phyloP scores from a whole-genome alignment of 2,888 invertebrate species.

The Deilephila elpenor region DNA sequence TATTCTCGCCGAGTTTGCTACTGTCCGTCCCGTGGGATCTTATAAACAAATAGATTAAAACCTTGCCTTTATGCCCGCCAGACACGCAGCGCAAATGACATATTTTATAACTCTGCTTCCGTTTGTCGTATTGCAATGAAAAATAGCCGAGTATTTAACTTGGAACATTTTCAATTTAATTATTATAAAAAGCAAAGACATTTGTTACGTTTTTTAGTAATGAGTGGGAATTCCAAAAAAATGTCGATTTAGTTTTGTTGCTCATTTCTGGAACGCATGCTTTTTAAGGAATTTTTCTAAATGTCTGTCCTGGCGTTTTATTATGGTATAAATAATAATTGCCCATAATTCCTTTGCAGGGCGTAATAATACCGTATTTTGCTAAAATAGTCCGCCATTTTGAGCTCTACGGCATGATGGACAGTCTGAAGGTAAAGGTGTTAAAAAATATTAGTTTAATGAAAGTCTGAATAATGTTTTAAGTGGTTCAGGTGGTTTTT shows the following conservation, averaged over 20 bases:
- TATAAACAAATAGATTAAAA: constrained; percentile 6
- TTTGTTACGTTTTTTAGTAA: too few relatives aligned
- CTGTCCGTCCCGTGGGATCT: constrained; percentile 9
- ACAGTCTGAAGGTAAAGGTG: not conserved
- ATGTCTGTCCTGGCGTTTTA: not conserved
- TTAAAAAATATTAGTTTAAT: constrained; percentile 4
- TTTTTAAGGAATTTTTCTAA: not conserved
- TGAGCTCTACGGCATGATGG: not conserved
- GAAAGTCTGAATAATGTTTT: not conserved
- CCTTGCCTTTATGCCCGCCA: not conserved
- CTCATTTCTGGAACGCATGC: not conserved
- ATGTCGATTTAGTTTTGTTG: too few relatives aligned
- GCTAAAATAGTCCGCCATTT: not conserved
- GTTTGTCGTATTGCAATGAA: not conserved
- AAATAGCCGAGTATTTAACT: not conserved
- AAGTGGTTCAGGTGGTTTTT: too few relatives aligned
- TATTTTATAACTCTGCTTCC: constrained; percentile 6
- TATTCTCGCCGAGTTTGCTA: not conserved
- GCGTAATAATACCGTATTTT: not conserved
- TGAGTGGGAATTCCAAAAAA: not conserved
- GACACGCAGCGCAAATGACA: constrained; percentile 15
- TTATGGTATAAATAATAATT: constrained; percentile 7
- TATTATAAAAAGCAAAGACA: too few relatives aligned
- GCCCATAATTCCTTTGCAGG: constrained; percentile 5
- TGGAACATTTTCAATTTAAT: too few relatives aligned